A percentile compares a stretch with the other conserved stretches of the same genome.
phyloP scores from a whole-genome alignment of 2,888 invertebrate genomes.

The Monochamus alternatus region DNA sequence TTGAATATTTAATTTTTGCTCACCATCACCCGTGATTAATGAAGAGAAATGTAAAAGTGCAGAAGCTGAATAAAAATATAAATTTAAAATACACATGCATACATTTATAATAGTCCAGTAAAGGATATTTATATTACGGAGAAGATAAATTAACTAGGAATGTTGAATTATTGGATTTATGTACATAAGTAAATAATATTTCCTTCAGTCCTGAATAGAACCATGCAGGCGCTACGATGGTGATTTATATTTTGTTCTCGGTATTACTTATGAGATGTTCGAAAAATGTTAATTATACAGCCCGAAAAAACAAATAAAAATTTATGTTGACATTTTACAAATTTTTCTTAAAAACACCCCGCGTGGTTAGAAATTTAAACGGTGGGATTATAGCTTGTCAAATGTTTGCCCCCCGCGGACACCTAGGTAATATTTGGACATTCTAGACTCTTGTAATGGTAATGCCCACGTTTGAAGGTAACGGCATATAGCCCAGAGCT shows the following conservation, averaged over 20 bases:
- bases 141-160: conserved; percentile 18
- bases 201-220: conserved; percentile 19
- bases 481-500: conserved; percentile 27
- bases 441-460: conserved; percentile 51
- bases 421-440: conserved; percentile 50
- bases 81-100: too few relatives aligned
- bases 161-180: conserved; percentile 14
- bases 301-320: conserved; percentile 39
- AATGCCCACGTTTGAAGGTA: conserved; percentile 38
- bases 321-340: conserved; percentile 54
- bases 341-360: conserved; percentile 50
- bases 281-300: conserved; percentile 28
- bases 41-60: too few relatives aligned
- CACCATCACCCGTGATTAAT: too few relatives aligned
- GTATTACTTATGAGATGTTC: conserved; percentile 9
- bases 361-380: conserved; percentile 46
- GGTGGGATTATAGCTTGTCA: conserved; percentile 53
- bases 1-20: too few relatives aligned
- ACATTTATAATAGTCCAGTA: neutral
- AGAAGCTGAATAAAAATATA: too few relatives aligned
- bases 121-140: neutral
- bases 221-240: conserved; percentile 7
- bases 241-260: conserved; percentile 31
- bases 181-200: conserved; percentile 17
- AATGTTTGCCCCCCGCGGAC: conserved; percentile 46